A percentile compares a stretch with the other conserved stretches of the same genome.
These are phyloP conservation scores for Sylvietta virens DNA, from an alignment of 2,113 vertebrate species.

Conservation along the genomic window DNA sequence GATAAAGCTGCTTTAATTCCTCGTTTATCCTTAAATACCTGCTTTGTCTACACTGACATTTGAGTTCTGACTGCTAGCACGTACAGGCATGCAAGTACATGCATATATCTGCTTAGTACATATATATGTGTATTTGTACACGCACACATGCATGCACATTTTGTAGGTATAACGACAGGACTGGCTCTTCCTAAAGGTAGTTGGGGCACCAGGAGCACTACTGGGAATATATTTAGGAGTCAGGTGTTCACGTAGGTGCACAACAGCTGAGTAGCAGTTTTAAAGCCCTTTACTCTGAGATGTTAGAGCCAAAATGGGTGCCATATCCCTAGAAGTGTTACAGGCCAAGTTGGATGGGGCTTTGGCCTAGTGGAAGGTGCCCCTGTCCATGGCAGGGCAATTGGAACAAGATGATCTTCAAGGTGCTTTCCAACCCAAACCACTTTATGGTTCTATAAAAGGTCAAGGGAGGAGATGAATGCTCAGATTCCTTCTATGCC, in stretches of 20 bases:
- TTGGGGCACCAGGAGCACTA: neutral
- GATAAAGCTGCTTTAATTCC: neutral
- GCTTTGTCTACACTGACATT: neutral
- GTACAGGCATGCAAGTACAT: neutral
- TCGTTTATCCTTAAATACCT: neutral
- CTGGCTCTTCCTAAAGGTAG: neutral
- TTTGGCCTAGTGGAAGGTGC: neutral
- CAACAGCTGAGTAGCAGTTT: neutral
- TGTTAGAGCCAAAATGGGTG: accelerated
- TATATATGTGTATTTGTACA: too few relatives aligned
- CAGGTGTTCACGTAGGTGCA: accelerated
- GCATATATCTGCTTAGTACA: neutral
- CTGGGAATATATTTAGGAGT: neutral
- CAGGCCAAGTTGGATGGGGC: neutral
- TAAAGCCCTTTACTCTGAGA: neutral
- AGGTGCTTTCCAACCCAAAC: neutral
- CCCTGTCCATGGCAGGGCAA: neutral
- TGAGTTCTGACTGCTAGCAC: neutral
- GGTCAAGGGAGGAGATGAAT: neutral
- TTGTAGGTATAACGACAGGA: neutral
- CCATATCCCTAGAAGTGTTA: neutral
- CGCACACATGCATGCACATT: accelerated
- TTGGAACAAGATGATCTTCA: neutral
- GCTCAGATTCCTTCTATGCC: neutral
- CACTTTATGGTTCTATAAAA: neutral